These are phyloP conservation scores for Cynaeus angustus DNA, from an alignment of 2,888 invertebrate genomes.

Conservation along the genomic window DNA sequence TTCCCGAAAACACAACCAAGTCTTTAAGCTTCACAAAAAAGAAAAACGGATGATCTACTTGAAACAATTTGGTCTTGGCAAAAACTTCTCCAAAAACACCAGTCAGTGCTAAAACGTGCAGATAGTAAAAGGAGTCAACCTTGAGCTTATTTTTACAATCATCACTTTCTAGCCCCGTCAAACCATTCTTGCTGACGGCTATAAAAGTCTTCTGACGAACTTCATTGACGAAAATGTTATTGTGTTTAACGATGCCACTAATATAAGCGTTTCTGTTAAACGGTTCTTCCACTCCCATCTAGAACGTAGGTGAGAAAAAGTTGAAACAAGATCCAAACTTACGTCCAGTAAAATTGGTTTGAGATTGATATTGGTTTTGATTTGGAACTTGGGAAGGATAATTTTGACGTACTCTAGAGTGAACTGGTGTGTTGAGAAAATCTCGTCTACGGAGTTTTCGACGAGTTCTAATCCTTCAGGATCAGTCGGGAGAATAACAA, in stretches of 20 bases:
- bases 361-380: conserved; percentile 5
- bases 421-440: neutral
- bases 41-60: neutral
- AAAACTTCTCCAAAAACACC: neutral
- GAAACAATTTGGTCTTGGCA: neutral
- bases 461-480: conserved; percentile 4
- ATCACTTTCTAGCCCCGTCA: no score
- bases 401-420: neutral
- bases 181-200: neutral
- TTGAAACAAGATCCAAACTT: neutral
- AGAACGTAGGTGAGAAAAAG: neutral
- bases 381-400: conserved; percentile 14
- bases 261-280: no score
- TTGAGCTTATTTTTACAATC: neutral
- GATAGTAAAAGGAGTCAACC: neutral
- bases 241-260: no score
- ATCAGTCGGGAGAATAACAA: neutral
- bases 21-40: neutral
- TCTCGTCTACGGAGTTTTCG: neutral
- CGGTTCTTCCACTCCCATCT: neutral
- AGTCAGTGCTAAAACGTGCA: neutral
- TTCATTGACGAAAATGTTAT: neutral
- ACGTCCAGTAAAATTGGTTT: conserved; percentile 8
- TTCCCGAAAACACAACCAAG: neutral
- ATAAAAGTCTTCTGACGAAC: neutral